Evolutionary conservation across 2,797 vertebrate genomes (phyloP).

Genomic region (Alfaro cultratus): DNA sequence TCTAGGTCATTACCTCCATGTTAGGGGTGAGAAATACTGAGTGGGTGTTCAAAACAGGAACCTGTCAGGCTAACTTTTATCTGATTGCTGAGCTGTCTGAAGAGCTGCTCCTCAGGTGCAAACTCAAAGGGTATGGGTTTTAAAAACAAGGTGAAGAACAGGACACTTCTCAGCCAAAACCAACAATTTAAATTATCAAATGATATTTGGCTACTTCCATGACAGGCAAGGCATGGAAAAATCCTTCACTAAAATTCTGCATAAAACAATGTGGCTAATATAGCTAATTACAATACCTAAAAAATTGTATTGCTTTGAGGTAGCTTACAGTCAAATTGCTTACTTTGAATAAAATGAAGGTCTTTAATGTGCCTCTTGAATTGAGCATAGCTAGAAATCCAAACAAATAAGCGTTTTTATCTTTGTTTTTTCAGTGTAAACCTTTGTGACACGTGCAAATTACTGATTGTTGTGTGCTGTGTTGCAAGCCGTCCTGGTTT

Average conservation of each 20-base stretch:
- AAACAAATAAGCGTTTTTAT: neutral
- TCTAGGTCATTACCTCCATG: constrained; percentile 63
- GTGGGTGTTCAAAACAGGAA: constrained; percentile 76
- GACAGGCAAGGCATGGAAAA: neutral
- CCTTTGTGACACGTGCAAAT: neutral
- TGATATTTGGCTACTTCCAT: neutral
- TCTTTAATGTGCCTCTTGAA: neutral
- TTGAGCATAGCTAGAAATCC: neutral
- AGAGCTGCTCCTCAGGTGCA: constrained; percentile 53
- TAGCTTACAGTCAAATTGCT: neutral
- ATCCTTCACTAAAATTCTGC: neutral
- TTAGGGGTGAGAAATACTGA: constrained; percentile 75
- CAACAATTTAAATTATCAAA: neutral
- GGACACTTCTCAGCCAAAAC: neutral
- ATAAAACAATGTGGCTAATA: neutral
- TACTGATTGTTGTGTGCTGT: neutral
- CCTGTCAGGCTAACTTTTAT: constrained; percentile 70
- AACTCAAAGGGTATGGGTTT: neutral
- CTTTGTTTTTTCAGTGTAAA: neutral
- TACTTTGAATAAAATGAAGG: neutral
- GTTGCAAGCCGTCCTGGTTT: neutral
- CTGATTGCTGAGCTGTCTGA: constrained; percentile 60
- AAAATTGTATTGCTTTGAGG: neutral
- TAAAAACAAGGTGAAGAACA: neutral
- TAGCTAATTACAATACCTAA: neutral